Conservation (phyloP, 2,113 vertebrate species). For the Poecilia latipinna region DNA sequence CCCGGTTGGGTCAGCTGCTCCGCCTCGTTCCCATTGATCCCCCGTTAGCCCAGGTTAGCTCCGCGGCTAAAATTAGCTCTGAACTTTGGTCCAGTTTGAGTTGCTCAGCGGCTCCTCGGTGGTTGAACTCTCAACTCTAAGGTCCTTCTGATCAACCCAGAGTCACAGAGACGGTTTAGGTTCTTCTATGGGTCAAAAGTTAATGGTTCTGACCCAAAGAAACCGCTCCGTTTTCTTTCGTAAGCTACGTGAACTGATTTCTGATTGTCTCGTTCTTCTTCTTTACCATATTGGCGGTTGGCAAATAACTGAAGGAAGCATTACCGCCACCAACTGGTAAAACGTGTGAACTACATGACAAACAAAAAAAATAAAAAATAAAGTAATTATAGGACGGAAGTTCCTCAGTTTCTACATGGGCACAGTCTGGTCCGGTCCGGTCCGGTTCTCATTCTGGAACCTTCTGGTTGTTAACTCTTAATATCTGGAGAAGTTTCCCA, state of each 20-base stretch:
- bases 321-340: too few relatives aligned
- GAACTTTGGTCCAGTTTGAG: not conserved
- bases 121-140: not conserved
- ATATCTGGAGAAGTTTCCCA: too few relatives aligned
- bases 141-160: fast-evolving
- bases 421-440: too few relatives aligned
- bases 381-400: not conserved
- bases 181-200: not conserved
- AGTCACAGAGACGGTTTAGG: not conserved
- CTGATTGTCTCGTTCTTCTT: not conserved
- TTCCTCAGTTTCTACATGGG: too few relatives aligned
- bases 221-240: not conserved
- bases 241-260: not conserved
- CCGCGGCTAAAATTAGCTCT: not conserved
- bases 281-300: too few relatives aligned
- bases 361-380: not conserved
- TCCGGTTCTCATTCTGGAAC: not conserved
- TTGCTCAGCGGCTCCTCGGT: not conserved
- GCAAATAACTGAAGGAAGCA: too few relatives aligned
- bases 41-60: not conserved
- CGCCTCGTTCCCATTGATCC: not conserved
- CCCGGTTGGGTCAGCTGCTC: not conserved
- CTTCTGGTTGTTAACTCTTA: not conserved
- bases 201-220: not conserved
- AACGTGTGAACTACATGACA: too few relatives aligned